phyloP scores from a whole-genome alignment of 2,888 invertebrate species.

The Oxycera nigricornis region DNA sequence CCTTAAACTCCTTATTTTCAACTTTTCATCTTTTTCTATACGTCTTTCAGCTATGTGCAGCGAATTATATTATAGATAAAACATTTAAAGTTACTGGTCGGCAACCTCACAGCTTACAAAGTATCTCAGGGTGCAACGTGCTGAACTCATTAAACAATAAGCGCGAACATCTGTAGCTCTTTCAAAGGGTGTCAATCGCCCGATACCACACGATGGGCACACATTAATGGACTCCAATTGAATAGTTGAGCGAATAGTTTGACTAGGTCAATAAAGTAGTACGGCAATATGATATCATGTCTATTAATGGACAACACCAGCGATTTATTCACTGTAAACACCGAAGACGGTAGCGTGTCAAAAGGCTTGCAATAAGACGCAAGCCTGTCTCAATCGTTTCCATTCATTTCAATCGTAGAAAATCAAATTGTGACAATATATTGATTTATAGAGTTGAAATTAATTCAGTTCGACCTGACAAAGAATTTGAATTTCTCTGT shows the following conservation, averaged over 20 bases:
- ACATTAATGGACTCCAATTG: slow-evolving; percentile 29
- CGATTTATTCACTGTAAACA: background rate
- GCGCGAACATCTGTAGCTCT: background rate
- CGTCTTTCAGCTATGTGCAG: no score
- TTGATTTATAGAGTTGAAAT: slow-evolving; percentile 1
- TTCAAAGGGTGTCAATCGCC: background rate
- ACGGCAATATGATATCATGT: background rate
- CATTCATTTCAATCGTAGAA: slow-evolving; percentile 20
- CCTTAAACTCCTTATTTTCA: no score
- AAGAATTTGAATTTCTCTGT: background rate
- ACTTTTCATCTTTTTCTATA: no score
- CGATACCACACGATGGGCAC: background rate
- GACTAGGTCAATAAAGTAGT: background rate
- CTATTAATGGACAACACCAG: background rate
- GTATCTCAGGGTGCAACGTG: no score
- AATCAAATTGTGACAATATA: slow-evolving; percentile 15
- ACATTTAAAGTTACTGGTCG: no score
- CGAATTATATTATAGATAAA: no score
- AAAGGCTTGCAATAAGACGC: background rate
- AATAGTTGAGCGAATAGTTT: background rate
- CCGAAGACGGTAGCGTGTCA: background rate
- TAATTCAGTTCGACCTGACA: background rate
- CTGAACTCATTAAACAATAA: background rate
- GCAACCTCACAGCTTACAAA: no score
- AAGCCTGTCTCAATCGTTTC: background rate